These are phyloP conservation scores for Florisuga fusca DNA, from an alignment of 2,797 vertebrate species.

Conservation along the genomic window DNA sequence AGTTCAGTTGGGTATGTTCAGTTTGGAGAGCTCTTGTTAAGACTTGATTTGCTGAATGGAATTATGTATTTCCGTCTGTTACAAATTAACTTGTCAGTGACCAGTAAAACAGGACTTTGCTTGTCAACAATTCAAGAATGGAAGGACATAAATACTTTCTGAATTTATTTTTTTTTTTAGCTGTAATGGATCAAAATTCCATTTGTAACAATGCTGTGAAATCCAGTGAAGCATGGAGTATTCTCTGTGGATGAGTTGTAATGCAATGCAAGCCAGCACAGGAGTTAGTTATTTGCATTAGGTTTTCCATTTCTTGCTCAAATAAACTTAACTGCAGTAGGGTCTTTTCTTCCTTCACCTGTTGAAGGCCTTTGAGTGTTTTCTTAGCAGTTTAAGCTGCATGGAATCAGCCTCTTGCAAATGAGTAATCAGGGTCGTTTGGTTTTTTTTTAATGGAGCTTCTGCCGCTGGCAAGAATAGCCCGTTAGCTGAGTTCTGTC, in stretches of 20 bases:
- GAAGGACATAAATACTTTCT: not conserved
- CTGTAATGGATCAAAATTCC: not conserved
- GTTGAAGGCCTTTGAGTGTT: not conserved
- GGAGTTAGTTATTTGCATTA: not conserved
- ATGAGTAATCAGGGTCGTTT: not conserved
- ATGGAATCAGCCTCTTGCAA: not conserved
- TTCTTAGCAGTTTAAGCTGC: not conserved
- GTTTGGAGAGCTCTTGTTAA: not conserved
- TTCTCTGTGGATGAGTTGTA: not conserved
- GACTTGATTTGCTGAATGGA: not conserved
- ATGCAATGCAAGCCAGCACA: not conserved
- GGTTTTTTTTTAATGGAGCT: not conserved
- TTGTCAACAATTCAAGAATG: not conserved
- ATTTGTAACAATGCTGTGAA: not conserved
- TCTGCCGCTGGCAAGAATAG: not conserved
- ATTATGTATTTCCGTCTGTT: not conserved
- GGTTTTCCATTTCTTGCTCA: not conserved
- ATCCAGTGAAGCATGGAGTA: fast-evolving
- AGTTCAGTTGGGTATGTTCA: not conserved
- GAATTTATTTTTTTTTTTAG: not conserved
- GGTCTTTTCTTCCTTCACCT: not conserved
- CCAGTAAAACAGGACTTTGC: not conserved
- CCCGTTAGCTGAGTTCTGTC: not conserved
- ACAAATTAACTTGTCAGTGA: not conserved
- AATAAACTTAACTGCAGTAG: not conserved